phyloP scores from a whole-genome alignment of 2,113 vertebrate genomes.

The Toxostoma redivivum region DNA sequence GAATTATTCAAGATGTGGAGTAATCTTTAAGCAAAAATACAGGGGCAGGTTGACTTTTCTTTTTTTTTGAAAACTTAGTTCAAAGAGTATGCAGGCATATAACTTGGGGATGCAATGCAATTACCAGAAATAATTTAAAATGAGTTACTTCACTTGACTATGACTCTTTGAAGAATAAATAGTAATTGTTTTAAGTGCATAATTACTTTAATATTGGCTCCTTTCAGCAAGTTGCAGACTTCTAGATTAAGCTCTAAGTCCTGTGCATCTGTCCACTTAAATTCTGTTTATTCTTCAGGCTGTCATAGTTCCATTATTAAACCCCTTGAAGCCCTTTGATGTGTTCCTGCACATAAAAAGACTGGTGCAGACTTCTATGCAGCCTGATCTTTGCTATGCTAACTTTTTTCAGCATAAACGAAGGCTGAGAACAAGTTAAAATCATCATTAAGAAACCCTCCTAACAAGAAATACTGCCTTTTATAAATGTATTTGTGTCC shows the following conservation, averaged over 20 bases:
- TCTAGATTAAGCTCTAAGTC: conserved; percentile 55
- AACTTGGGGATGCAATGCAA: conserved; percentile 60
- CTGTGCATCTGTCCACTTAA: conserved; percentile 54
- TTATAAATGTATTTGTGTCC: background rate
- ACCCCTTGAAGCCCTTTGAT: conserved; percentile 51
- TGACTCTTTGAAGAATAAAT: conserved; percentile 66
- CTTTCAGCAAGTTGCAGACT: conserved; percentile 57
- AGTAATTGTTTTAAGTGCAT: conserved; percentile 66
- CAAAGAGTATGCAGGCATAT: conserved; percentile 57
- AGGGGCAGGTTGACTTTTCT: background rate
- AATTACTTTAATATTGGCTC: conserved; percentile 66
- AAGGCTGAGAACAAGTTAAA: conserved; percentile 11
- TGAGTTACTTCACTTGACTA: conserved; percentile 52
- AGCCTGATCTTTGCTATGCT: conserved; percentile 23
- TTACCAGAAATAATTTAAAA: conserved; percentile 65
- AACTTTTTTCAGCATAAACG: background rate
- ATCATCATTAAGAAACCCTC: background rate
- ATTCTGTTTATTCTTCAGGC: conserved; percentile 40
- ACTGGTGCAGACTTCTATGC: background rate
- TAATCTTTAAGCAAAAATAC: conserved; percentile 48
- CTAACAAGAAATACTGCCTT: background rate
- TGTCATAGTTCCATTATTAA: conserved; percentile 51
- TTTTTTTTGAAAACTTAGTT: conserved; percentile 36
- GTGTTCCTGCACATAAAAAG: conserved; percentile 7
- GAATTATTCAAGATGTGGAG: conserved; percentile 37